phyloP scores from a whole-genome alignment of 2,113 vertebrate species.

The human region GRCh38 chr12:105375001-105375500 shows the following conservation, averaged over 20 bases:
- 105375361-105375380: neutral
- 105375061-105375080: neutral
- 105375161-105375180: too few relatives aligned
- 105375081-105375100: accelerated
- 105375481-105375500: too few relatives aligned
- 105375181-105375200: neutral
- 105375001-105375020: neutral
- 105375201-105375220: neutral
- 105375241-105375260: neutral
- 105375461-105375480: too few relatives aligned
- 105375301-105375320: too few relatives aligned
- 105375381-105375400: neutral
- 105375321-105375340: neutral
- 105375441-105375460: too few relatives aligned
- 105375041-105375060: neutral
- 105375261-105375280: neutral
- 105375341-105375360: neutral
- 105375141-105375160: neutral
- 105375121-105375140: neutral
- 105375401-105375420: neutral
- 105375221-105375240: neutral
- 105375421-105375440: neutral
- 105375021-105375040: neutral
- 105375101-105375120: neutral
- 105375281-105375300: neutral